A percentile compares a stretch with the other conserved stretches of the same genome.
Conservation (phyloP, 2,888 invertebrate species). For the Leptopilina syphax region DNA sequence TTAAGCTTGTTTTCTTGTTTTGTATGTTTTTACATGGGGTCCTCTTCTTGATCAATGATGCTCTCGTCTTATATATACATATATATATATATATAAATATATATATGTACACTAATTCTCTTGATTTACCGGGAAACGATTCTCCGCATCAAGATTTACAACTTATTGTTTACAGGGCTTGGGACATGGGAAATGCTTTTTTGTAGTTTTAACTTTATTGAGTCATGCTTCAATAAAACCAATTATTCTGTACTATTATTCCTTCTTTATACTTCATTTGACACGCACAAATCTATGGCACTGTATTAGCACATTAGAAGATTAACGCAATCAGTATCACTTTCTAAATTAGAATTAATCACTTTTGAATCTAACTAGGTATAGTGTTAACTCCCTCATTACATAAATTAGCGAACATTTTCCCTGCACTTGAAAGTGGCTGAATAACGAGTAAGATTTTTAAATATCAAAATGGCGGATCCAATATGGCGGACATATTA, state of each 20-base stretch:
- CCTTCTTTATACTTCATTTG: not conserved
- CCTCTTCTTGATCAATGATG: conserved; percentile 46
- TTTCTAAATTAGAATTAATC: no score
- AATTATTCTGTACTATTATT: conserved; percentile 10
- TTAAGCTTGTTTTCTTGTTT: conserved; percentile 39
- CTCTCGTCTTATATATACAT: not conserved
- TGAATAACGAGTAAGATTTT: no score
- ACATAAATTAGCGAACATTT: no score
- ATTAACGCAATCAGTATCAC: no score
- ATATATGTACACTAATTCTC: conserved; percentile 8
- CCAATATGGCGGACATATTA: no score
- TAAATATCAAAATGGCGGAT: no score
- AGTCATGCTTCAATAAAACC: conserved; percentile 32
- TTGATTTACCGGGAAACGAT: conserved; percentile 33
- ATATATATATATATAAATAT: no score
- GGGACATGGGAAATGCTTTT: conserved; percentile 23
- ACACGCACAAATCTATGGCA: not conserved
- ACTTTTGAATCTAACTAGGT: no score
- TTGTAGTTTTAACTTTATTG: conserved; percentile 11
- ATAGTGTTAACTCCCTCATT: no score
- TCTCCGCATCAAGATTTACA: conserved; percentile 31
- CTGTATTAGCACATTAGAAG: no score
- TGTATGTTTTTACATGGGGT: conserved; percentile 54
- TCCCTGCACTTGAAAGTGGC: no score
- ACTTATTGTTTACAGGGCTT: conserved; percentile 23